Evolutionary conservation across 2,888 invertebrate genomes (phyloP).

Genomic region (Graphium colonna): DNA sequence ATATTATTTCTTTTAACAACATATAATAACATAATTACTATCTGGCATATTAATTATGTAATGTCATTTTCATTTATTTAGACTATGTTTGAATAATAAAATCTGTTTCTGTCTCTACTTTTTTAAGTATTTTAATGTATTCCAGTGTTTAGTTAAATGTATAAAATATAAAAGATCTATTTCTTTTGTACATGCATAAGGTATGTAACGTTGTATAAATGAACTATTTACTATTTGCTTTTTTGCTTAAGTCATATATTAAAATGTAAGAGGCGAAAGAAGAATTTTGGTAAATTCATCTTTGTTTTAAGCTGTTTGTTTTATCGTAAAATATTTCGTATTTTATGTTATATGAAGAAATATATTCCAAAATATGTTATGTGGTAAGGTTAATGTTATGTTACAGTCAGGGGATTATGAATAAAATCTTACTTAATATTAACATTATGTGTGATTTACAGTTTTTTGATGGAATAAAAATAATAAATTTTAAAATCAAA

Average conservation of each 20-base stretch:
- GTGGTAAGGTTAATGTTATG: constrained; percentile 35
- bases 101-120: constrained; percentile 1
- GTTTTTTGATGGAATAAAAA: too few species aligned
- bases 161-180: not conserved
- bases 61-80: too few species aligned
- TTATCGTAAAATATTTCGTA: constrained; percentile 36
- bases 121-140: not conserved
- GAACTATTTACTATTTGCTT: constrained; percentile 9
- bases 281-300: constrained; percentile 49
- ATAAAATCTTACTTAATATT: not conserved
- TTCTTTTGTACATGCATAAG: not conserved
- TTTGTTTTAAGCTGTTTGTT: constrained; percentile 67
- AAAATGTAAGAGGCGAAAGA: constrained; percentile 27
- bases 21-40: too few species aligned
- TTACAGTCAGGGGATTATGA: constrained; percentile 49
- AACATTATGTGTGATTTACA: too few species aligned
- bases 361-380: constrained; percentile 49
- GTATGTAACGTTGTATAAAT: not conserved
- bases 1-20: too few species aligned
- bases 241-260: constrained; percentile 21
- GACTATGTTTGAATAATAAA: too few species aligned
- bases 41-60: too few species aligned
- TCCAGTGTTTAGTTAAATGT: not conserved
- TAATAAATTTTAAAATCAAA: too few species aligned
- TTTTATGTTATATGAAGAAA: constrained; percentile 7